These are phyloP conservation scores for Eumaeus atala DNA, from an alignment of 1,140 invertebrate species.

Conservation along the genomic window DNA sequence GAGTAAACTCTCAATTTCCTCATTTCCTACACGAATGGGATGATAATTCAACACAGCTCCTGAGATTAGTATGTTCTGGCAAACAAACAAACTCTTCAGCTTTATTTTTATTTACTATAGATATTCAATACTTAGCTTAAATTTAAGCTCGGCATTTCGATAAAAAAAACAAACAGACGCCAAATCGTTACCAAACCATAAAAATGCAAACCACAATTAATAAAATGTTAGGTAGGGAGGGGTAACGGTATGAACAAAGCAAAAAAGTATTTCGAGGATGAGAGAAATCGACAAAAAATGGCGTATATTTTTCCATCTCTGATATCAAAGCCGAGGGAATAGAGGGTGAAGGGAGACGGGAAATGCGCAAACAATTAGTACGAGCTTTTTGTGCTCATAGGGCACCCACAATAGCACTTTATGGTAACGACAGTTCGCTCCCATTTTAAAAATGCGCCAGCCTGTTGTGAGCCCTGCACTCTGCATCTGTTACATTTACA, in stretches of 20 bases:
- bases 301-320: conserved; percentile 9
- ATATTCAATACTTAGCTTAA: too few relatives aligned
- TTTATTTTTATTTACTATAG: too few relatives aligned
- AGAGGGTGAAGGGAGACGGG: conserved; percentile 27
- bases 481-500: conserved; percentile 45
- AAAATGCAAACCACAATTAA: too few relatives aligned
- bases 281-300: conserved; percentile 15
- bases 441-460: conserved; percentile 42
- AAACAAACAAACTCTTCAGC: too few relatives aligned
- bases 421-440: conserved; percentile 47
- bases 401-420: conserved; percentile 53
- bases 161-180: too few relatives aligned
- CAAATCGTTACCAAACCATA: too few relatives aligned
- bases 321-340: conserved; percentile 12
- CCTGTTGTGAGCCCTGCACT: conserved; percentile 37
- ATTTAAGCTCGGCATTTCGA: too few relatives aligned
- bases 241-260: not conserved
- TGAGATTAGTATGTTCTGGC: too few relatives aligned
- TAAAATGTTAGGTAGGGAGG: too few relatives aligned
- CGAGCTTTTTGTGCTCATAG: conserved; percentile 46
- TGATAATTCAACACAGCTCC: too few relatives aligned
- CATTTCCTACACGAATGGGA: too few relatives aligned
- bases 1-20: too few relatives aligned
- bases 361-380: conserved; percentile 71
- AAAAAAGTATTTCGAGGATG: conserved; percentile 11